Evolutionary conservation across 2,113 vertebrate species (phyloP).

Genomic region (Oreochromis niloticus): DNA sequence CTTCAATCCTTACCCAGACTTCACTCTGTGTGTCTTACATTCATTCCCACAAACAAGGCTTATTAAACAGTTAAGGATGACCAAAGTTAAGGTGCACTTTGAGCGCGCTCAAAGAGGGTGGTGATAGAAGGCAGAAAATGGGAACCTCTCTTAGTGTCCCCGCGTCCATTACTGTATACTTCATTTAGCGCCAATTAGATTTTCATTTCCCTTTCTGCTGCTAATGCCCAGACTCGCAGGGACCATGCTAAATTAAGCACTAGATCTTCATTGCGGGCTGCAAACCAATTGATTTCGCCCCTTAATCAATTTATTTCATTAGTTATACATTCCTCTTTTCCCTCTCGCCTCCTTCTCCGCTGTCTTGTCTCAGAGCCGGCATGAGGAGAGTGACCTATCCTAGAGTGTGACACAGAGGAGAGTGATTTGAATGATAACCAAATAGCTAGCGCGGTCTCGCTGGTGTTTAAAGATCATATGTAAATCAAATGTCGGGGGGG

Average conservation of each 20-base stretch:
- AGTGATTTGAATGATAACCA: constrained; percentile 91
- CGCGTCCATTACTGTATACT: constrained; percentile 77
- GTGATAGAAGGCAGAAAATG: constrained; percentile 44
- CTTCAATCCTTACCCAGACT: constrained; percentile 35
- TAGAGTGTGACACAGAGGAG: constrained; percentile 77
- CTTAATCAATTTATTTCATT: constrained; percentile 95
- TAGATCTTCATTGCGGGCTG: constrained; percentile 82
- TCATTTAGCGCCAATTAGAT: constrained; percentile 89
- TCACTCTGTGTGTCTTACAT: constrained; percentile 29
- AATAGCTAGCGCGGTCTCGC: constrained; percentile 75
- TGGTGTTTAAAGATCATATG: constrained; percentile 97
- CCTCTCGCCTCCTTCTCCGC: neutral
- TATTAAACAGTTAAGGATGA: constrained; percentile 73
- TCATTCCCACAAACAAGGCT: constrained; percentile 54
- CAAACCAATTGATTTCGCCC: constrained; percentile 89
- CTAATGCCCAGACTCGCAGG: constrained; percentile 80
- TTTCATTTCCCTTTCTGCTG: constrained; percentile 74
- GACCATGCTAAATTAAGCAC: constrained; percentile 89
- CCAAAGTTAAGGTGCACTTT: constrained; percentile 66
- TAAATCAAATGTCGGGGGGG: constrained; percentile 90
- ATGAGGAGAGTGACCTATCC: constrained; percentile 81
- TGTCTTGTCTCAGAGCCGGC: constrained; percentile 60
- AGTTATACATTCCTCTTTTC: constrained; percentile 83
- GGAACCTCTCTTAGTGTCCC: constrained; percentile 62
- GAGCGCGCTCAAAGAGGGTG: constrained; percentile 46